Percentiles rank a stretch among this genome's conserved stretches.
phyloP scores from a whole-genome alignment of 2,113 vertebrate species.

The Tretioscincus oriximinensis region DNA sequence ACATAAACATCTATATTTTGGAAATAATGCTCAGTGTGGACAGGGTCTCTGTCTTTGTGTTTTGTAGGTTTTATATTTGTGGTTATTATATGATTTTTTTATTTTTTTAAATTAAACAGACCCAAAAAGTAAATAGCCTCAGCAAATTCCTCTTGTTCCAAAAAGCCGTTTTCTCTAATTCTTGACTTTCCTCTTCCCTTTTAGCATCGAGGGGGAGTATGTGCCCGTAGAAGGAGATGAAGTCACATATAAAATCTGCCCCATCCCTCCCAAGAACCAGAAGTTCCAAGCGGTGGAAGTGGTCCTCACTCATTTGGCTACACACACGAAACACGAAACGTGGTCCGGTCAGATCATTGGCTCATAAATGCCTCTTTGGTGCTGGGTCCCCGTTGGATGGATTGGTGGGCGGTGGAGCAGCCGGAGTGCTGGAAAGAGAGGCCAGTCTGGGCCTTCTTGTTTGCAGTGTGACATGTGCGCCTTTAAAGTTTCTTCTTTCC shows the following conservation, averaged over 20 bases:
- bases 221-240: conserved; percentile 95
- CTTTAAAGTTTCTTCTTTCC: conserved; percentile 63
- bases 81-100: too few relatives aligned
- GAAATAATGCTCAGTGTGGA: too few relatives aligned
- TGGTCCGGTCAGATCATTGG: conserved; percentile 97
- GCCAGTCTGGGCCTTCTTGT: conserved; percentile 15
- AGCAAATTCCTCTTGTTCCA: too few relatives aligned
- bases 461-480: conserved; percentile 43
- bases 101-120: too few relatives aligned
- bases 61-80: too few relatives aligned
- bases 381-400: background rate
- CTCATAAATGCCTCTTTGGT: conserved; percentile 74
- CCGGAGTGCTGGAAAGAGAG: background rate
- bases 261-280: conserved; percentile 96
- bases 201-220: conserved; percentile 95
- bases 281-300: conserved; percentile 98
- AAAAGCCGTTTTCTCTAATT: background rate
- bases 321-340: conserved; percentile 94
- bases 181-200: conserved; percentile 32
- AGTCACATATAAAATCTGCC: conserved; percentile 94
- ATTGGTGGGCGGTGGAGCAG: conserved; percentile 1
- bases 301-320: conserved; percentile 91
- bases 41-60: too few relatives aligned
- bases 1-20: too few relatives aligned
- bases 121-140: too few relatives aligned